Evolutionary conservation across 2,888 invertebrate genomes (phyloP).

Genomic region (Anarsia innoxiella): DNA sequence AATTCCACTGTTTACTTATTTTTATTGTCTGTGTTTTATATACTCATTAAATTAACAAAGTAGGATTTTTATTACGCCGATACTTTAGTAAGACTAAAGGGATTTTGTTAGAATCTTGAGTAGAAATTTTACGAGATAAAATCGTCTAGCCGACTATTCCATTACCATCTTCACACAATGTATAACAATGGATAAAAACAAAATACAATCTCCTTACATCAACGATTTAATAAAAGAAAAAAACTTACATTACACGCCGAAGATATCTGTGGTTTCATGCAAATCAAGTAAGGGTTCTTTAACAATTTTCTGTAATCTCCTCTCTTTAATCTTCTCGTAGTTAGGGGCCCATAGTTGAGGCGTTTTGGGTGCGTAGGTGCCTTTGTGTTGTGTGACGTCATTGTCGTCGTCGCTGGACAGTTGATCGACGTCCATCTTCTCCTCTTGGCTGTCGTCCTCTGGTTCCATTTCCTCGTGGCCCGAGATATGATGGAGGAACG

Average conservation of each 20-base stretch:
- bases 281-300: conserved; percentile 45
- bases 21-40: no score
- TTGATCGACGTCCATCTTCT: conserved; percentile 35
- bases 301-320: conserved; percentile 53
- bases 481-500: conserved; percentile 56
- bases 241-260: conserved; percentile 32
- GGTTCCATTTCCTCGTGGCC: conserved; percentile 37
- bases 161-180: no score
- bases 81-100: no score
- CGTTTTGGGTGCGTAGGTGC: conserved; percentile 32
- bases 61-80: no score
- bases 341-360: conserved; percentile 57
- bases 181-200: no score
- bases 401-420: conserved; percentile 49
- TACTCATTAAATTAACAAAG: no score
- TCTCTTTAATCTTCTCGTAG: conserved; percentile 62
- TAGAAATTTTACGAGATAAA: no score
- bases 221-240: no score
- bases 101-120: no score
- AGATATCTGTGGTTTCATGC: conserved; percentile 38
- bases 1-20: no score
- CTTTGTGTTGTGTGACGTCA: conserved; percentile 25
- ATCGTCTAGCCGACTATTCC: no score
- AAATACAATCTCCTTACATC: no score
- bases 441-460: conserved; percentile 25